Evolutionary conservation across 1,140 invertebrate species (phyloP).

Genomic region (Paracyclopina nana): DNA sequence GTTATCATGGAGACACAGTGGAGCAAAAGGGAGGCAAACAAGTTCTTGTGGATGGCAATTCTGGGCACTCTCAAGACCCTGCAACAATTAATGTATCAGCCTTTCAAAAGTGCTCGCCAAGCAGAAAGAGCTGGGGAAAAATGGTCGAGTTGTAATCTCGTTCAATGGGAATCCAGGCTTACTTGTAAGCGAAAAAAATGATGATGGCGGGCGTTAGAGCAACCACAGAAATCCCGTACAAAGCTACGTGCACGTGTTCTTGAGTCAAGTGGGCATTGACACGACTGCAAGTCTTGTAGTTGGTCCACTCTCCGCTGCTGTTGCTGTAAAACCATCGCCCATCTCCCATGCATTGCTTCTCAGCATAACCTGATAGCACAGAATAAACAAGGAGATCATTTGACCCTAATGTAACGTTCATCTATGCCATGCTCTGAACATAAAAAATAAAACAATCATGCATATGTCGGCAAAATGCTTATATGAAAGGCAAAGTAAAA

Average conservation of each 20-base stretch:
- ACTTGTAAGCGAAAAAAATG: slow-evolving; percentile 30
- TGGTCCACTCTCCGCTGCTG: slow-evolving; percentile 26
- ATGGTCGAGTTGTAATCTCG: no score
- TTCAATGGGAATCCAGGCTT: slow-evolving; percentile 12
- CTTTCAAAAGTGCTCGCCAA: slow-evolving; percentile 1
- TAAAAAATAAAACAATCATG: no score
- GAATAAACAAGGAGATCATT: no score
- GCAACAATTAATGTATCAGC: slow-evolving; percentile 20
- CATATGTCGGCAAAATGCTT: no score
- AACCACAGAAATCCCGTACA: slow-evolving; percentile 26
- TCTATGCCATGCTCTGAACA: no score
- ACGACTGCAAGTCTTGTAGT: slow-evolving; percentile 26
- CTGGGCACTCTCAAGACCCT: slow-evolving; percentile 28
- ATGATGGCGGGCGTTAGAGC: slow-evolving; percentile 28
- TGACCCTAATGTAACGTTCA: no score
- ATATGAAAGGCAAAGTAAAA: no score
- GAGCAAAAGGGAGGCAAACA: slow-evolving; percentile 32
- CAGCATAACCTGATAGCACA: slow-evolving; percentile 24
- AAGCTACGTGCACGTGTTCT: slow-evolving; percentile 24
- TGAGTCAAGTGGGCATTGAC: slow-evolving; percentile 21
- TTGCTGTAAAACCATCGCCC: slow-evolving; percentile 23
- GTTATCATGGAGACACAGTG: slow-evolving; percentile 27
- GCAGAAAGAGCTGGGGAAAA: background rate
- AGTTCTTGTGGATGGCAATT: slow-evolving; percentile 34
- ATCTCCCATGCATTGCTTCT: slow-evolving; percentile 23